Evolutionary conservation across 2,888 invertebrate genomes (phyloP).

Genomic region (Hypolimnas misippus): DNA sequence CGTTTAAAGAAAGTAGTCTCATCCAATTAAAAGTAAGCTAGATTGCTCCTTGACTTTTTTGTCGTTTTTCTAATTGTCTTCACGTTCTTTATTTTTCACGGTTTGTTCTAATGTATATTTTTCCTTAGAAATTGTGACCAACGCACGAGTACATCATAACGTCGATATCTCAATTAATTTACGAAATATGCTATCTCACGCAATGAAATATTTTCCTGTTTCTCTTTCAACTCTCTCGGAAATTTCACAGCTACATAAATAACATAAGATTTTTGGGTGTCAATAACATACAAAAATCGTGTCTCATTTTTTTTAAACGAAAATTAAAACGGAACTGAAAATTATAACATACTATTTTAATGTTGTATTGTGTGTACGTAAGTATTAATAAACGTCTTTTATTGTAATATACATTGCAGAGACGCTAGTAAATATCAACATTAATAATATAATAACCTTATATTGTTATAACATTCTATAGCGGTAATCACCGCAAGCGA

Average conservation of each 20-base stretch:
- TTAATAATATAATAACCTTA: not conserved
- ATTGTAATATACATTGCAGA: not conserved
- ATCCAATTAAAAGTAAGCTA: slow-evolving; percentile 81
- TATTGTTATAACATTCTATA: slow-evolving; percentile 3
- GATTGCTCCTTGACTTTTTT: slow-evolving; percentile 76
- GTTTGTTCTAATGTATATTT: slow-evolving; percentile 20
- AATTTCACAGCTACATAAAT: not conserved
- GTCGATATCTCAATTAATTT: not conserved
- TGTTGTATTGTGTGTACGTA: too few relatives aligned
- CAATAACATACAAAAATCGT: too few relatives aligned
- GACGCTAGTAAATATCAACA: not conserved
- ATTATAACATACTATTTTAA: too few relatives aligned
- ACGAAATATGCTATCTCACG: not conserved
- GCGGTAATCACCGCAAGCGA: slow-evolving; percentile 26
- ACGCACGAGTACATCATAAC: not conserved
- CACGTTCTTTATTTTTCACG: slow-evolving; percentile 58
- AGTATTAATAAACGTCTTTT: too few relatives aligned
- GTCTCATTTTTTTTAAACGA: too few relatives aligned
- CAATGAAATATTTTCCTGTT: not conserved
- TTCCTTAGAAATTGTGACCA: not conserved
- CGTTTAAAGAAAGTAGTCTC: slow-evolving; percentile 80
- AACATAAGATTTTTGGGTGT: too few relatives aligned
- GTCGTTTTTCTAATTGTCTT: slow-evolving; percentile 78
- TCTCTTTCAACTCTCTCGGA: not conserved
- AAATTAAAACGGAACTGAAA: too few relatives aligned